Base-by-base conservation (phyloP, 2,113 vertebrate species). In the Podocnemis expansa region DNA sequence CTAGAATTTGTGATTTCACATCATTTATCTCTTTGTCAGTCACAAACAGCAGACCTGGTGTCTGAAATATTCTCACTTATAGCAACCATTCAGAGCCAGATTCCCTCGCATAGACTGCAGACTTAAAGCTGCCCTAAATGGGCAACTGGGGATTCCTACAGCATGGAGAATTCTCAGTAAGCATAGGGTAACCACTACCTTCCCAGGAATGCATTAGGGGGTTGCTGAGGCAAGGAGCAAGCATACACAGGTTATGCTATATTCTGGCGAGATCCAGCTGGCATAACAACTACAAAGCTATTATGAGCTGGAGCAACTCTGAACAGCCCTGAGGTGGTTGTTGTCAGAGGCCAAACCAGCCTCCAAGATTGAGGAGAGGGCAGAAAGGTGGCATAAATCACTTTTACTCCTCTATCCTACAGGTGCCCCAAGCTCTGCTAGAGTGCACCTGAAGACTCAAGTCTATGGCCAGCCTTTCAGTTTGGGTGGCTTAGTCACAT, bases 91-190 rank as follows among this genome's bases (percentile, higher is more conserved):
- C 38, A 73, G n/a, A 73, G 67, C 34, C n/a, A 73, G n/a, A 73
- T 38, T 73, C 10, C 41, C 10, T 5, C 14, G 79, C 38, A 11
- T 17, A 55, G 21, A 34, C 19, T 22, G n/a, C 38, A 27, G 14
- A 82, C 25, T 43, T 17, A 29, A 54, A 56, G 27, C 51, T 38
- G 79, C 75, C 78, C 84, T 13, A 25, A 43, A 6, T 0, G 49
- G 63, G 73, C 27, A 0, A 5, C 1, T 78, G 93, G 56, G 85
- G 93, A 89, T 91, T 94, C 88, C 90, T 93, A 82, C 34, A 45
- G 63, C 45, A 1, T 2, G 21, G 19, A 27, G 52, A 87, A 96
- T 79, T 7, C 2, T 21, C 17, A 55, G 47, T 25, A 63, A 94
- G 27, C 73, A 78, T 84, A 79, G 78, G 79, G 49, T 19, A 55